Evolutionary conservation across 2,797 vertebrate species (phyloP).

Genomic region (Enteromius unitaeniatus): DNA sequence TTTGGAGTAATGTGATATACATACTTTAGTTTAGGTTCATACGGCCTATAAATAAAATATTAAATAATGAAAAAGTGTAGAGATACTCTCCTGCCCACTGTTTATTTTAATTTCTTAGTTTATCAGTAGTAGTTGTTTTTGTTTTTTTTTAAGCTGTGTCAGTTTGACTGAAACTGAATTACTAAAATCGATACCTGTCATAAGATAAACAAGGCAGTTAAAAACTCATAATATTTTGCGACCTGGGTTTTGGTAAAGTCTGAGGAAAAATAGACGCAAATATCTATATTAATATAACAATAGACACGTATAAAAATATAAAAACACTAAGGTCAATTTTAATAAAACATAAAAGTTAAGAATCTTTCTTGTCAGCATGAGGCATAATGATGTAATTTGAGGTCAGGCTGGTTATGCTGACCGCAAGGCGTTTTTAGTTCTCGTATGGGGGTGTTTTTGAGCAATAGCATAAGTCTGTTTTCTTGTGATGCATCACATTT

Average conservation of each 20-base stretch:
- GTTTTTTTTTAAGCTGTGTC: neutral
- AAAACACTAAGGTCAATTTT: neutral
- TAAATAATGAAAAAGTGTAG: neutral
- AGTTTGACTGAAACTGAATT: neutral
- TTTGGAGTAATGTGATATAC: too few species aligned
- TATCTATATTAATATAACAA: neutral
- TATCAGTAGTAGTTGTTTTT: neutral
- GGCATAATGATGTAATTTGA: slow-evolving; percentile 16
- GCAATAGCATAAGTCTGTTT: neutral
- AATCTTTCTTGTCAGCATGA: slow-evolving; percentile 11
- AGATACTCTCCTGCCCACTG: neutral
- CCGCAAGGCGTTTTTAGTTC: neutral
- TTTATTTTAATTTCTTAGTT: neutral
- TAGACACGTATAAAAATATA: too few species aligned
- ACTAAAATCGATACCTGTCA: neutral
- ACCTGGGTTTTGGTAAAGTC: neutral
- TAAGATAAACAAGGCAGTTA: neutral
- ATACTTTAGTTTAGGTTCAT: neutral
- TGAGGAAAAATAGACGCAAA: neutral
- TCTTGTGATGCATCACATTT: slow-evolving; percentile 18
- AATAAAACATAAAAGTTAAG: neutral
- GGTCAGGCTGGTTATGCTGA: neutral
- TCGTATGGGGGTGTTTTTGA: neutral
- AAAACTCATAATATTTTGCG: neutral
- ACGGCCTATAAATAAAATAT: neutral